Evolutionary conservation across 2,797 vertebrate genomes (phyloP), one percentile per base, ranked within the genome.

Genomic region (Spinus olivaceus): DNA sequence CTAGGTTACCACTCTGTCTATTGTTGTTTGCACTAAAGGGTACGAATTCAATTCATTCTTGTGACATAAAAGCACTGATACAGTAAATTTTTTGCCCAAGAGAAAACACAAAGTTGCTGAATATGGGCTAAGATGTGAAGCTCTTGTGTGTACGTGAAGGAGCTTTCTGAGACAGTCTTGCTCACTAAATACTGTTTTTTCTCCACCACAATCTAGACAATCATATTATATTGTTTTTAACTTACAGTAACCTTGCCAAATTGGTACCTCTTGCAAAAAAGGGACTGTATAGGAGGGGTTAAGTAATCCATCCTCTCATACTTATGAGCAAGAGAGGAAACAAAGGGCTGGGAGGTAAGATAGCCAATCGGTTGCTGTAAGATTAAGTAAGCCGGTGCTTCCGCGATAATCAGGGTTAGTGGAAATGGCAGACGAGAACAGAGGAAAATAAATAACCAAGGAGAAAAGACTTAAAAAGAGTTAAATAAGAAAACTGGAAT

Each of bases 11-110:
- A 98, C 98, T 99, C 98, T 98, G 98, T 98, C 98, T 98, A 98
- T 98, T 99, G 99, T 99, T 99, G 99, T 99, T 99, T 99, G 98
- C 98, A 99, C 99, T 99, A 98, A 99, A 98, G 99, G 98, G 99
- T 98, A 99, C 98, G 98, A 98, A 99, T 99, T 99, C 99, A 99
- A 99, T 99, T 99, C 99, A 99, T 99, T 99, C 98, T 98, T 98
- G 98, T 99, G 99, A 99, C 99, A 99, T 98, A 98, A 98, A 99
- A 98, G 98, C 98, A 98, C 98, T 98, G 98, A 99, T 98, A 98
- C 97, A 97, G 98, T 97, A 95, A 97, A 98, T 98, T 98, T 98
- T 97, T 97, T 97, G 98, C 98, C 98, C 98, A 97, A 97, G 98
- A 98, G 98, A 98, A 98, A 98, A 98, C 97, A 97, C 97, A 95